These are phyloP conservation scores for Nomada flava DNA, from an alignment of 2,888 invertebrate genomes.

Conservation along the genomic window DNA sequence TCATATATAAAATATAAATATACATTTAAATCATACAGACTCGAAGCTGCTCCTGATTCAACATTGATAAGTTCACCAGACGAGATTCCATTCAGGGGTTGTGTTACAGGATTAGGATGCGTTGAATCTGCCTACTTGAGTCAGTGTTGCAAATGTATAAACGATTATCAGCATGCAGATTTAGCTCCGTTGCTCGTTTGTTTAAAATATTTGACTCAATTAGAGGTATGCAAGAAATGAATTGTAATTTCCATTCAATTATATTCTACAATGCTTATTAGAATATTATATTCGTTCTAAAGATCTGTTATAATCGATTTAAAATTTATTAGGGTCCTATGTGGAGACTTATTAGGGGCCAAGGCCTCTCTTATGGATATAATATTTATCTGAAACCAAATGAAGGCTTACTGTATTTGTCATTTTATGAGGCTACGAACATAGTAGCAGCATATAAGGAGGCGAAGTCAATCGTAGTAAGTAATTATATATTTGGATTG, in stretches of 20 bases:
- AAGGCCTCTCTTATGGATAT: conserved; percentile 94
- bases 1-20: background rate
- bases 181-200: conserved; percentile 91
- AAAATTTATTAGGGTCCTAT: conserved; percentile 89
- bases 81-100: conserved; percentile 85
- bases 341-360: conserved; percentile 94
- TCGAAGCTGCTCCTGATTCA: conserved; percentile 85
- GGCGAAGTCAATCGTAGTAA: conserved; percentile 90
- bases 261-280: conserved; percentile 2
- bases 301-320: background rate
- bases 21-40: conserved; percentile 72
- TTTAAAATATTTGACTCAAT: conserved; percentile 93
- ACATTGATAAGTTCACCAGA: conserved; percentile 82
- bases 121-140: conserved; percentile 91
- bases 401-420: conserved; percentile 90
- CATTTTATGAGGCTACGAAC: conserved; percentile 91
- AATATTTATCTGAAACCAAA: conserved; percentile 87
- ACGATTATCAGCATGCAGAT: conserved; percentile 87
- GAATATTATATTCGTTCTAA: conserved; percentile 26
- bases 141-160: conserved; percentile 89
- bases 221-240: conserved; percentile 87
- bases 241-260: background rate
- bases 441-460: conserved; percentile 92
- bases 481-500: conserved; percentile 65
- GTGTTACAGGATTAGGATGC: conserved; percentile 92